Evolutionary conservation across 2,888 invertebrate genomes (phyloP).

Genomic region (Minunthozetes semirufus): DNA sequence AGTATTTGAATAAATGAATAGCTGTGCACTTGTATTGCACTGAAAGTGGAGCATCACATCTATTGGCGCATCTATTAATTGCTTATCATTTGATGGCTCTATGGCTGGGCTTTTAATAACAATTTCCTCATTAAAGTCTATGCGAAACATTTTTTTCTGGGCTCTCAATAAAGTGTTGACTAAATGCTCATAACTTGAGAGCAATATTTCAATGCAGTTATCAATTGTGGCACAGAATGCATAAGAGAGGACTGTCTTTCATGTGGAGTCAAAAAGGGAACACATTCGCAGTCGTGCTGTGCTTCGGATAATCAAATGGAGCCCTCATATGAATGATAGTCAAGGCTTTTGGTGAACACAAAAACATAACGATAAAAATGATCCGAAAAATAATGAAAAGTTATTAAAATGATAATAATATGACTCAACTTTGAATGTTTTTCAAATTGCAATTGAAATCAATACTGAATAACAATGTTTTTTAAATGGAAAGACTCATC

Average conservation of each 20-base stretch:
- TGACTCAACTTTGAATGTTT: neutral
- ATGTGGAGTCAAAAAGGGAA: neutral
- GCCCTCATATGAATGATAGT: conserved; percentile 1
- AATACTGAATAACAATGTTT: neutral
- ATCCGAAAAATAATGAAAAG: neutral
- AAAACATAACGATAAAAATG: too few species aligned
- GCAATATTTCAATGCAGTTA: conserved; percentile 16
- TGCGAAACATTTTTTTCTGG: neutral
- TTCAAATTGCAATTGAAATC: neutral
- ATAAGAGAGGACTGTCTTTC: neutral
- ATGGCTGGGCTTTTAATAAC: neutral
- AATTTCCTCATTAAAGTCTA: conserved; percentile 20
- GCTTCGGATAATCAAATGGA: conserved; percentile 11
- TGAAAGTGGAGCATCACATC: conserved; percentile 5
- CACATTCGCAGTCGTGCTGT: conserved; percentile 9
- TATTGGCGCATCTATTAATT: conserved; percentile 8
- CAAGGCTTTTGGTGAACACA: neutral
- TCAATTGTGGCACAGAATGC: neutral
- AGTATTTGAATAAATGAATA: neutral
- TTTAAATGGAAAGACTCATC: neutral
- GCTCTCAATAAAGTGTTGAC: neutral
- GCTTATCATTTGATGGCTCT: conserved; percentile 9
- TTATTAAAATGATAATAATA: neutral
- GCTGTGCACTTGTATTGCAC: neutral
- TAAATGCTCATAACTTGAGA: neutral